These are phyloP conservation scores for Pseudomyrmex pallidus DNA, from an alignment of 1,140 invertebrate genomes.

Conservation along the genomic window DNA sequence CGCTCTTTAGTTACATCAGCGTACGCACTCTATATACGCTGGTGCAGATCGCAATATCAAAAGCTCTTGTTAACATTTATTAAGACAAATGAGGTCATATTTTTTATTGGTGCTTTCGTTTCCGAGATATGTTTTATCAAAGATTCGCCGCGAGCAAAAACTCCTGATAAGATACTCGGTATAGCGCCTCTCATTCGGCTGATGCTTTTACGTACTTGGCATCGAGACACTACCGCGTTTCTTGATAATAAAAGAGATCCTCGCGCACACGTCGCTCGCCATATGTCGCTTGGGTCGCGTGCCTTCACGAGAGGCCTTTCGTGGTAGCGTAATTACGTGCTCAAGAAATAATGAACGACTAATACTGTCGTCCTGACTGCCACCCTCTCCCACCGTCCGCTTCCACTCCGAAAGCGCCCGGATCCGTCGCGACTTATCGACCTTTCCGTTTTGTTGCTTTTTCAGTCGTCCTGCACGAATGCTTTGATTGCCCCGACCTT, in stretches of 20 bases:
- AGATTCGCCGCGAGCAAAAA: no score
- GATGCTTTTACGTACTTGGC: neutral
- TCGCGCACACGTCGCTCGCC: slow-evolving; percentile 68
- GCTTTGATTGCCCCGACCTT: slow-evolving; percentile 73
- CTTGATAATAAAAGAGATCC: slow-evolving; percentile 43
- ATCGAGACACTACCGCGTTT: slow-evolving; percentile 42
- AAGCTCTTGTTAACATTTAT: no score
- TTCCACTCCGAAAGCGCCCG: slow-evolving; percentile 17
- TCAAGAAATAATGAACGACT: slow-evolving; percentile 81
- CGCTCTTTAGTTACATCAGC: no score
- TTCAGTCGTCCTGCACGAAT: slow-evolving; percentile 69
- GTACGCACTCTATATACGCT: no score
- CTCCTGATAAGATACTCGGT: no score
- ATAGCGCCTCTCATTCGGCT: no score
- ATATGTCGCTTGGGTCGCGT: slow-evolving; percentile 83
- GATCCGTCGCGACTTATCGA: slow-evolving; percentile 79
- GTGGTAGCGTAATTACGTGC: slow-evolving; percentile 78
- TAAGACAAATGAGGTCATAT: no score
- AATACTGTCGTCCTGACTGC: slow-evolving; percentile 78
- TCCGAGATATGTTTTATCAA: no score
- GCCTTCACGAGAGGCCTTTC: slow-evolving; percentile 79
- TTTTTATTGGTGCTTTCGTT: no score
- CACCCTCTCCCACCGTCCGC: neutral
- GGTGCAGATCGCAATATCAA: no score
- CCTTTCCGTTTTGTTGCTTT: slow-evolving; percentile 79